A percentile compares a stretch with the other conserved stretches of the same genome.
phyloP scores from a whole-genome alignment of 2,113 vertebrate genomes.

The human (Homo sapiens) region GRCh38 chr14:92779501-92780000 shows the following conservation, averaged over 20 bases:
- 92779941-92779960: no score
- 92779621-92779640: background rate
- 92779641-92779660: background rate
- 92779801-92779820: background rate
- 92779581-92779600: background rate
- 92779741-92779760: background rate
- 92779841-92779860: background rate
- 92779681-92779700: background rate
- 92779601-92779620: background rate
- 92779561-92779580: fast-evolving
- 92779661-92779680: background rate
- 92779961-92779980: background rate
- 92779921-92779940: background rate
- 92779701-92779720: background rate
- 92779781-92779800: background rate
- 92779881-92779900: background rate
- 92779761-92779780: background rate
- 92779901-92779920: background rate
- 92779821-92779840: background rate
- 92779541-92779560: background rate
- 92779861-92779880: background rate
- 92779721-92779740: background rate
- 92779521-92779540: no score
- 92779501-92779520: background rate
- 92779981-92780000: background rate